Evolutionary conservation across 2,888 invertebrate species (phyloP).

Genomic region (Ennomos fuscantarius): DNA sequence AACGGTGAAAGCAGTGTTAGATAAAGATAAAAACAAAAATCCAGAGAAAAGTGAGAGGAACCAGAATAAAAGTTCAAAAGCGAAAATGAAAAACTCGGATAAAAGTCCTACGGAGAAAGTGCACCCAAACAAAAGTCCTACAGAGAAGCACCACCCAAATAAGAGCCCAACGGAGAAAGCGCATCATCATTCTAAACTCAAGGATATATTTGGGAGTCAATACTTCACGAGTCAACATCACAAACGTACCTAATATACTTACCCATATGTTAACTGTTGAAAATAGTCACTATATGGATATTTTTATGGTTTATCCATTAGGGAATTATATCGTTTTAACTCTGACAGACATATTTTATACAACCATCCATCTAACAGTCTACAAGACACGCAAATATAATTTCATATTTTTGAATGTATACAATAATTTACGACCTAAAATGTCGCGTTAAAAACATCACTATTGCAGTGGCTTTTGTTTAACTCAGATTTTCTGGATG

Average conservation of each 20-base stretch:
- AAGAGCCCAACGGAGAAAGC: slow-evolving; percentile 63
- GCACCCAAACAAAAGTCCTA: slow-evolving; percentile 7
- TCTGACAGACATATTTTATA: too few species aligned
- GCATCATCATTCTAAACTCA: slow-evolving; percentile 50
- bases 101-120: slow-evolving; percentile 13
- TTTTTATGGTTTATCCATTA: too few species aligned
- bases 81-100: slow-evolving; percentile 5
- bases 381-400: too few species aligned
- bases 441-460: too few species aligned
- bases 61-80: slow-evolving; percentile 1
- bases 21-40: slow-evolving; percentile 16
- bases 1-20: slow-evolving; percentile 9
- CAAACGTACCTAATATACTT: slow-evolving; percentile 51
- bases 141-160: slow-evolving; percentile 15
- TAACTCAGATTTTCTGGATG: too few species aligned
- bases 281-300: slow-evolving; percentile 2
- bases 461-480: too few species aligned
- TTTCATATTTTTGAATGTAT: too few species aligned
- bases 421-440: too few species aligned
- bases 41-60: neutral
- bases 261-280: slow-evolving; percentile 11
- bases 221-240: slow-evolving; percentile 28
- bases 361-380: too few species aligned
- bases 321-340: too few species aligned
- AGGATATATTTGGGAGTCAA: slow-evolving; percentile 63